Conservation (phyloP, 2,888 invertebrate species). For the Auanema freiburgensis region DNA sequence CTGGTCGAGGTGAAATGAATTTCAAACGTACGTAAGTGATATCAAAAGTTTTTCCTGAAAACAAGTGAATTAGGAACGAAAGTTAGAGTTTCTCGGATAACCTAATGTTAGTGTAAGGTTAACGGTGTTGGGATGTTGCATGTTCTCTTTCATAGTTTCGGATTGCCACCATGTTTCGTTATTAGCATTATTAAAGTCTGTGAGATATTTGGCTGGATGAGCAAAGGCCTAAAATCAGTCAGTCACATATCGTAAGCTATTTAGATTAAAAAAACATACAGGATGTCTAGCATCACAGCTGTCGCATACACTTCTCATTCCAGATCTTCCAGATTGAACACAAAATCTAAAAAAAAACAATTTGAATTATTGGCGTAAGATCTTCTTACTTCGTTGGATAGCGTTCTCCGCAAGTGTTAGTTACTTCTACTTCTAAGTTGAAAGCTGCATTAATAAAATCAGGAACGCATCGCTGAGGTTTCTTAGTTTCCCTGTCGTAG, state of each 20-base stretch:
- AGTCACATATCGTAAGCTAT: neutral
- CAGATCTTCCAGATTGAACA: conserved; percentile 80
- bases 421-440: conserved; percentile 83
- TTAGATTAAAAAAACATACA: conserved; percentile 29
- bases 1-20: conserved; percentile 92
- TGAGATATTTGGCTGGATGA: conserved; percentile 71
- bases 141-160: conserved; percentile 91
- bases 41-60: conserved; percentile 89
- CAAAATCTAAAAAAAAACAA: conserved; percentile 73
- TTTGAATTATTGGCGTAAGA: neutral
- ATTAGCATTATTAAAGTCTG: conserved; percentile 86
- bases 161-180: conserved; percentile 97
- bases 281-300: conserved; percentile 55
- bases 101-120: conserved; percentile 87
- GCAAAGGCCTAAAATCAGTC: conserved; percentile 34
- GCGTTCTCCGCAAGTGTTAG: conserved; percentile 90
- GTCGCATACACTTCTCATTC: conserved; percentile 61
- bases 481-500: conserved; percentile 43
- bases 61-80: conserved; percentile 1
- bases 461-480: conserved; percentile 76
- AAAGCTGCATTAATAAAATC: conserved; percentile 96
- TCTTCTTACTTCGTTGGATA: conserved; percentile 69
- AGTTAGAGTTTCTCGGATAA: conserved; percentile 65
- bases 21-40: conserved; percentile 92
- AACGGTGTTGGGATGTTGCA: conserved; percentile 87